Percentiles rank a stretch among this genome's conserved stretches.
Evolutionary conservation across 2,888 invertebrate genomes (phyloP).

Genomic region (Trissolcus brochymenae): DNA sequence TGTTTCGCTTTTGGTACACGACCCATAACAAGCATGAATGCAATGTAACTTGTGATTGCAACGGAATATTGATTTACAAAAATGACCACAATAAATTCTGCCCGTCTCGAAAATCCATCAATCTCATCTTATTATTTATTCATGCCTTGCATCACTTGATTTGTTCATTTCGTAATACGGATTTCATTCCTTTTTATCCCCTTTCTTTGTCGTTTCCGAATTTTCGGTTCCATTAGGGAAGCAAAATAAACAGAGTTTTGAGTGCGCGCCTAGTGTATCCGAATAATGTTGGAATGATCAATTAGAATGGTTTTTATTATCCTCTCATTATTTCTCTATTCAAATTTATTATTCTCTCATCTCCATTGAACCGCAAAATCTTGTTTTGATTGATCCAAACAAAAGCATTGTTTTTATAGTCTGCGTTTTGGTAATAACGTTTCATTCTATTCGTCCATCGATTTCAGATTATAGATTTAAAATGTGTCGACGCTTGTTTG

Average conservation of each 20-base stretch:
- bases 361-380: constrained; percentile 5
- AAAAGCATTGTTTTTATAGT: constrained; percentile 19
- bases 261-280: too few species aligned
- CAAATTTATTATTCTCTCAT: neutral
- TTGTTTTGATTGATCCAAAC: constrained; percentile 28
- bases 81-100: neutral
- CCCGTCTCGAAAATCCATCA: neutral
- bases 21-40: constrained; percentile 20
- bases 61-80: neutral
- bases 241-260: too few species aligned
- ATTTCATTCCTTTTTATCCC: too few species aligned
- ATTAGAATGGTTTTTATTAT: constrained; percentile 2
- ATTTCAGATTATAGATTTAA: constrained; percentile 42
- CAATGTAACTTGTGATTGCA: constrained; percentile 6
- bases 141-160: too few species aligned
- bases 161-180: too few species aligned
- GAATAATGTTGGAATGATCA: too few species aligned
- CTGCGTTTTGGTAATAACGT: neutral
- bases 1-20: constrained; percentile 50
- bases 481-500: constrained; percentile 23
- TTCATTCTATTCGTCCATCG: constrained; percentile 15
- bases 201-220: too few species aligned
- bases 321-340: constrained; percentile 4
- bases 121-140: too few species aligned
- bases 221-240: too few species aligned